Evolutionary conservation across 2,888 invertebrate genomes (phyloP), one percentile per base, ranked within the genome.

Genomic region (Eupithecia subumbrata): DNA sequence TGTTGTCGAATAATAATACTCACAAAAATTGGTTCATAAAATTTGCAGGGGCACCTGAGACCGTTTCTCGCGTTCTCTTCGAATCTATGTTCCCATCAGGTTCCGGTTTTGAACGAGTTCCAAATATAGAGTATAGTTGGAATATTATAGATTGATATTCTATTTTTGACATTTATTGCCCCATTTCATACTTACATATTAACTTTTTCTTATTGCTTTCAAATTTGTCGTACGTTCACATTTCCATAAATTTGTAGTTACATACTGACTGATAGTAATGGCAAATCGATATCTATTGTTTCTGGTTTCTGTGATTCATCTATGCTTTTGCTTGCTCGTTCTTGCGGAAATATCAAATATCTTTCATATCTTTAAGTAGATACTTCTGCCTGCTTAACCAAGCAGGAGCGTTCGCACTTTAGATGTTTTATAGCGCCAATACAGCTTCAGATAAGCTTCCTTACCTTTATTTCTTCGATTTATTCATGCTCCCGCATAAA

Each of bases 401-500:
- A 76, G 87, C 82, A 83, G 82, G 83, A 79, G 83, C 80, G 85
- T 85, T 84, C 81, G 85, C 86, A 83, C 84, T 87, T 85, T 84
- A 86, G 85, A 87, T 92, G 87, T 88, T 92, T 93, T 91, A 93
- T 91, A 90, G 88, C 84, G 84, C 84, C 91, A 88, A 92, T 92
- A 92, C 90, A 88, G 92, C 86, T 80, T 56, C 79, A 91, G 92
- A 92, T 92, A 93, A 92, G 90, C 89, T 87, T 85, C 87, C 86
- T 86, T 83, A 89, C 89, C 89, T 89, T 89, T 90, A 92, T 90
- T 88, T 91, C 89, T 91, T 89, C 90, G 91, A 92, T 92, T 92
- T 93, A 92, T 94, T 94, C 93, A 90, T 92, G 92, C 88, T 89
- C 80, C 86, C 86, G 90, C 91, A 92, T 93, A 93, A 91, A 92